Percentiles rank a stretch among this genome's conserved stretches.
These are phyloP conservation scores for Drosophila auraria DNA, from an alignment of 1,140 invertebrate species.

Conservation along the genomic window DNA sequence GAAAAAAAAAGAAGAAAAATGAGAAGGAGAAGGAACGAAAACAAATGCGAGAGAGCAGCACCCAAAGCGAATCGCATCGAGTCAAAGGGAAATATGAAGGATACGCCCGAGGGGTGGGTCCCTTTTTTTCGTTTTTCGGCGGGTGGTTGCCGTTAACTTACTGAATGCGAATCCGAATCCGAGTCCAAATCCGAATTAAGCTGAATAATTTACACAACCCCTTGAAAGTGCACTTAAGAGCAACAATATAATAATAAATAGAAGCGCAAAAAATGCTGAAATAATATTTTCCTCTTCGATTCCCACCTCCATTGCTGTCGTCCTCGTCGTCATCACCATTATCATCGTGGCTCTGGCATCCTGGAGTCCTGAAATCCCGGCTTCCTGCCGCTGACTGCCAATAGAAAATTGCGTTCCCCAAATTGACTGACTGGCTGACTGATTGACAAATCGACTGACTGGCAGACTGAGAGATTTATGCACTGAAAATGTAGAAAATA, in stretches of 20 bases:
- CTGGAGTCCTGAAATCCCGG: slow-evolving; percentile 16
- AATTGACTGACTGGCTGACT: slow-evolving; percentile 45
- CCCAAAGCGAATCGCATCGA: slow-evolving; percentile 69
- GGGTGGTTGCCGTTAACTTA: slow-evolving; percentile 1
- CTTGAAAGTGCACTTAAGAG: slow-evolving; percentile 76
- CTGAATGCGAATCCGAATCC: slow-evolving; percentile 42
- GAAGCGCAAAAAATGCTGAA: slow-evolving; percentile 25
- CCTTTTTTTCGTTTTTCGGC: background rate
- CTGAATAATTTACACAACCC: slow-evolving; percentile 83
- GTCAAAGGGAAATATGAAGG: slow-evolving; percentile 56
- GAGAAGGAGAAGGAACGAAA: background rate
- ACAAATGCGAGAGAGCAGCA: slow-evolving; percentile 35
- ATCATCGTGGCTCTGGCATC: slow-evolving; percentile 22
- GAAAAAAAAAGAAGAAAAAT: slow-evolving; percentile 17
- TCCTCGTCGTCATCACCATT: slow-evolving; percentile 14
- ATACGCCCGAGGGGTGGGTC: slow-evolving; percentile 19
- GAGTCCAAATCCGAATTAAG: slow-evolving; percentile 66
- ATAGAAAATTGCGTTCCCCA: slow-evolving; percentile 71
- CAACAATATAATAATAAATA: slow-evolving; percentile 61
- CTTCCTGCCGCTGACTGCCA: slow-evolving; percentile 62
- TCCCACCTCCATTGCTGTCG: background rate
- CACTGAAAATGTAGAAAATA: background rate
- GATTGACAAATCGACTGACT: slow-evolving; percentile 37
- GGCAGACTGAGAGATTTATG: slow-evolving; percentile 19
- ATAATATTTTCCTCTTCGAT: slow-evolving; percentile 54